Evolutionary conservation across 2,113 vertebrate genomes (phyloP), one percentile per base, ranked within the genome.

Genomic region (Varanus komodoensis): DNA sequence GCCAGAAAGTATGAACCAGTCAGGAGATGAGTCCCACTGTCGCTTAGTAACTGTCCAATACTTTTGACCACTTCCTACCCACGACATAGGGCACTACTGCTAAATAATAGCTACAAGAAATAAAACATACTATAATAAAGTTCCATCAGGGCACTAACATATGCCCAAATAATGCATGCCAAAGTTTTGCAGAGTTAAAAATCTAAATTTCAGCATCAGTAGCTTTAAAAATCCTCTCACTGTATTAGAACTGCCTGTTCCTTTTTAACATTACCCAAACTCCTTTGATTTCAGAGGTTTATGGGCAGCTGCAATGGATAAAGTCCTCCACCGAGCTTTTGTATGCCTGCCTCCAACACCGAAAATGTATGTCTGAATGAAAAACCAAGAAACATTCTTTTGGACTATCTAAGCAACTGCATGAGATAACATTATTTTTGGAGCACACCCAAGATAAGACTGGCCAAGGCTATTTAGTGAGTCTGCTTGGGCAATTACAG

Each of bases 361-460:
- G 52, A 29, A 44, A 88, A 82, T 23, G 73, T 1, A 68, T 68
- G 79, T 7, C 83, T 89, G 12, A 90, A 78, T 93, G 90, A 86
- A 77, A 82, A 94, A 92, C 75, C n/a, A 91, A 89, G n/a, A 38
- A 81, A 5, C 25, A 78, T 79, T 44, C 3, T 29, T 9, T 57
- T 81, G 14, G 3, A 12, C 89, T 34, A 23, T 1, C 68, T 67
- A 89, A 91, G 78, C 17, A 44, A 38, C 87, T 4, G 5, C 38
- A 86, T 75, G 69, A 89, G 77, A 89, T 38, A 67, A 19, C 78
- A 89, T 88, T 68, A 77, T 91, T 83, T 92, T 81, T 83, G 44
- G 64, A 12, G 25, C 88, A 86, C 77, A 4, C 2, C 54, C 54
- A 79, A 90, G 80, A 84, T 54, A 69, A 91, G 19, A 29, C 14